Conservation (phyloP, 2,113 vertebrate genomes). For the Sylvilagus bachmani region DNA sequence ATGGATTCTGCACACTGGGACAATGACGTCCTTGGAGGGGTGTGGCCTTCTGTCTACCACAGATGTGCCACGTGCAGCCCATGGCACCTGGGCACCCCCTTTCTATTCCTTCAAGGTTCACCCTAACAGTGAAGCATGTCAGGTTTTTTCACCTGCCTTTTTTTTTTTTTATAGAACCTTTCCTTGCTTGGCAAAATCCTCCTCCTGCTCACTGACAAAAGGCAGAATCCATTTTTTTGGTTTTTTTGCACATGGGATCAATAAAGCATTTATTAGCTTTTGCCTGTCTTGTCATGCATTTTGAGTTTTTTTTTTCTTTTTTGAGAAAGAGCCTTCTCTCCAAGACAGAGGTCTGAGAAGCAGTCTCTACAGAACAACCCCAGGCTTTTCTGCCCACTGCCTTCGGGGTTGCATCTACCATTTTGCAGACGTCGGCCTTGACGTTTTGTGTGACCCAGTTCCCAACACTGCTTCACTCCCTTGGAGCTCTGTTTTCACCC, state of each 20-base stretch:
- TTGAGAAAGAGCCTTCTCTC: background rate
- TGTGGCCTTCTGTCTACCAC: background rate
- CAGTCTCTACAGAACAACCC: background rate
- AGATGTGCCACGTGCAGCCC: rapidly evolving
- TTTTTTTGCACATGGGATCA: background rate
- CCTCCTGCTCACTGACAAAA: background rate
- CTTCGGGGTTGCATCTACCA: background rate
- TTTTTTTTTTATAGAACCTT: background rate
- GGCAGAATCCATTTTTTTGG: background rate
- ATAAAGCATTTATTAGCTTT: background rate
- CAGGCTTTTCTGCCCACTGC: background rate
- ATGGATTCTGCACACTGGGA: no score
- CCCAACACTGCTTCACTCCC: background rate
- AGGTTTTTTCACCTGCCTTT: background rate
- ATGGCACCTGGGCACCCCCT: rapidly evolving
- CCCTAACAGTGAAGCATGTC: background rate
- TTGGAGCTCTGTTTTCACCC: background rate
- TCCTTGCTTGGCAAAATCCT: background rate
- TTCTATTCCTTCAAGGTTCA: background rate
- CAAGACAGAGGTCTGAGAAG: background rate
- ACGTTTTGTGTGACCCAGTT: background rate
- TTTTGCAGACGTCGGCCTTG: background rate
- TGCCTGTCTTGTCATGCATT: background rate
- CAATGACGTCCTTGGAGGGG: background rate
- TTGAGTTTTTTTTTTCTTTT: background rate